Percentiles rank a stretch among this genome's conserved stretches.
phyloP scores from a whole-genome alignment of 2,113 vertebrate genomes.

The Zeus faber region DNA sequence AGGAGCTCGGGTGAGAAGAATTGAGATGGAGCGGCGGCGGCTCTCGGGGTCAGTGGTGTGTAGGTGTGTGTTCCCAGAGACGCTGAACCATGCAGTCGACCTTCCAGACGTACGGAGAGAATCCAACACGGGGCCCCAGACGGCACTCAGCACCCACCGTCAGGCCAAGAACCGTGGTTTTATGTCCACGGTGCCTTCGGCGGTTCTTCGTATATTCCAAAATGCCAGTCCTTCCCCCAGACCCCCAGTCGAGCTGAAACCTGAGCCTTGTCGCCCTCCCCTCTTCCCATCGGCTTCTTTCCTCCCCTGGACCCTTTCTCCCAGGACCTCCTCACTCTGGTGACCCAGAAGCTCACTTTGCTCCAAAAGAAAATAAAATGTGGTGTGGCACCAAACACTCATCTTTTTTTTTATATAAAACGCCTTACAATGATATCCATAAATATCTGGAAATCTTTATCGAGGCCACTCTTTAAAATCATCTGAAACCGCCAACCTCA shows the following conservation, averaged over 20 bases:
- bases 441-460: too few species aligned
- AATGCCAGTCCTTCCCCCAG: conserved; percentile 78
- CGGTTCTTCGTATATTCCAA: conserved; percentile 84
- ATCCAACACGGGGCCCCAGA: conserved; percentile 81
- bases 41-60: conserved; percentile 58
- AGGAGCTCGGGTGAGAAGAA: conserved; percentile 73
- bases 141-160: conserved; percentile 79
- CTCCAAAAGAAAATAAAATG: conserved; percentile 2
- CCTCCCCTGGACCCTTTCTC: conserved; percentile 55
- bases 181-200: conserved; percentile 79
- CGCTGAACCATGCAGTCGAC: conserved; percentile 76
- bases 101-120: conserved; percentile 73
- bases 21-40: conserved; percentile 53
- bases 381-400: conserved; percentile 5
- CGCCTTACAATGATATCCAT: too few species aligned
- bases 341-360: not conserved
- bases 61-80: conserved; percentile 65
- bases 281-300: conserved; percentile 53
- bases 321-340: not conserved
- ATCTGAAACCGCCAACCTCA: too few species aligned
- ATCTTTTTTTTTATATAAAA: too few species aligned
- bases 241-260: conserved; percentile 82
- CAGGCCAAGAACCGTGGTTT: conserved; percentile 81
- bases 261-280: conserved; percentile 73
- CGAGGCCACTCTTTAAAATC: too few species aligned